Evolutionary conservation across 2,113 vertebrate species (phyloP), one percentile per base, ranked within the genome.

Genomic region (Daphoenositta chrysoptera): DNA sequence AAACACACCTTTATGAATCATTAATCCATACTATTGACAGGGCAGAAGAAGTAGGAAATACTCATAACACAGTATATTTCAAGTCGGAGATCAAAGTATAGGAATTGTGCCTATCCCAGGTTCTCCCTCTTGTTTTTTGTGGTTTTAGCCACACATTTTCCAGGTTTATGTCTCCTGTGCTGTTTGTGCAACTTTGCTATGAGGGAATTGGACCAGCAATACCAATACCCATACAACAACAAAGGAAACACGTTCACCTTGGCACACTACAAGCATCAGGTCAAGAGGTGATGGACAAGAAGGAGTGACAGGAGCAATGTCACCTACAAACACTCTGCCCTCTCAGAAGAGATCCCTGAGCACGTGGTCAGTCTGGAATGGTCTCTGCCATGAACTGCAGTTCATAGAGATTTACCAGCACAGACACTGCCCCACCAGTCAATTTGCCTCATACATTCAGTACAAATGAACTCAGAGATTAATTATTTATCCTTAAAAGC

Each of bases 1-100:
- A 71, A 87, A 82, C 47, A 89, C 75, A 89, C 87, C 77, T 94
- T 65, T 33, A 28, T 82, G 83, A 94, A 94, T 95, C 87, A 89
- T 68, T 79, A 84, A 92, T n/a, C 83, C 81, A 33, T 15, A 26
- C 14, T 45, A 64, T 6, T 35, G 40, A 71, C 40, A 61, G 37
- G 53, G 58, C 73, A 95, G 48, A n/a, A 45, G 63, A 83, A 82
- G 42, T 39, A 82, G 54, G 33, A 85, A 78, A 93, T 22, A 85
- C 7, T 51, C 18, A 7, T 8, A 26, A 63, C 7, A 16, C 15
- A 22, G 15, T 30, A 68, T 12, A 87, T 51, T 53, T 72, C 61
- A 95, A 71, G 3, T 3, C 7, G 61, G 6, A 21, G 39, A 31
- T 39, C 57, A 9, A 94, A 83, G 47, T 12, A 45, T 3, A 77